A percentile compares a stretch with the other conserved stretches of the same genome.
phyloP scores from a whole-genome alignment of 2,113 vertebrate species.

The Dicrurus megarhynchus region DNA sequence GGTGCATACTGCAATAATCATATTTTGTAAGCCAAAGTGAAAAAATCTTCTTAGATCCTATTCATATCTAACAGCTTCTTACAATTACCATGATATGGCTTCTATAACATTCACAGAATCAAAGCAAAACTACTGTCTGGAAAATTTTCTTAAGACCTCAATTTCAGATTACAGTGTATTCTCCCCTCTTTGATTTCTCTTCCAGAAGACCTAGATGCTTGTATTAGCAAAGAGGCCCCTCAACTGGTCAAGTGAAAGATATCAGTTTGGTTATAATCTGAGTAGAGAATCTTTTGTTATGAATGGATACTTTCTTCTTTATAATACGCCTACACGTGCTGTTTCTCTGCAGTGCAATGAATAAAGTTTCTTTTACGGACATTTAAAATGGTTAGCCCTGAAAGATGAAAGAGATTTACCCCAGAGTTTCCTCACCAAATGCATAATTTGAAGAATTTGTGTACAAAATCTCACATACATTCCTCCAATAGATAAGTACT shows the following conservation, averaged over 20 bases:
- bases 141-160: background rate
- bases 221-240: background rate
- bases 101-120: background rate
- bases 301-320: background rate
- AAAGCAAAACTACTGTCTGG: background rate
- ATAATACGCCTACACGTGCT: background rate
- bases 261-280: background rate
- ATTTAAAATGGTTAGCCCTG: background rate
- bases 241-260: conserved; percentile 5
- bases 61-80: background rate
- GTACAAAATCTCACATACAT: background rate
- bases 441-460: background rate
- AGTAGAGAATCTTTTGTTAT: background rate
- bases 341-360: background rate
- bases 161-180: background rate
- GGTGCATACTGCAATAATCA: background rate
- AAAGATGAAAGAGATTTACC: background rate
- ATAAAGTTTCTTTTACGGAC: background rate
- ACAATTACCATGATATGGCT: background rate
- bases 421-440: background rate
- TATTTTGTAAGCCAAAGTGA: background rate
- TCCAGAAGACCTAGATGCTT: background rate
- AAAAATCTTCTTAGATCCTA: background rate
- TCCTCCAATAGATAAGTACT: background rate
- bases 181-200: background rate